A percentile compares a stretch with the other conserved stretches of the same genome.
phyloP scores from a whole-genome alignment of 2,113 vertebrate genomes.

The Polyodon spathula region DNA sequence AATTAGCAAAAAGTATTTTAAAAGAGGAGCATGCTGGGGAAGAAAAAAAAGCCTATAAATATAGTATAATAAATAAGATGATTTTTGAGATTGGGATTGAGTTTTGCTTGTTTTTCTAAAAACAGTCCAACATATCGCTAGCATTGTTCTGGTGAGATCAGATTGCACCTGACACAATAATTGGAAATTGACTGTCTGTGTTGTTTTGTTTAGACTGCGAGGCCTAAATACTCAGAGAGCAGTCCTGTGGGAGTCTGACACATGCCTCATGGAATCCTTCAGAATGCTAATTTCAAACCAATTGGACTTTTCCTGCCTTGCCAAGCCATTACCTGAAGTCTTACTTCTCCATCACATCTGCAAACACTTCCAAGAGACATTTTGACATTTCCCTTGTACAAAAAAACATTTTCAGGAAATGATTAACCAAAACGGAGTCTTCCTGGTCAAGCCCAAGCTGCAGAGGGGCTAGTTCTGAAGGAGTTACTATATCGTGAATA shows the following conservation, averaged over 20 bases:
- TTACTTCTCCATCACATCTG: conserved; percentile 72
- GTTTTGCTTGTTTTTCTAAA: no score
- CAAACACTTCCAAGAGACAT: conserved; percentile 59
- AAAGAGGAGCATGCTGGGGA: no score
- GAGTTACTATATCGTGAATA: conserved; percentile 6
- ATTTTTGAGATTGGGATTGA: no score
- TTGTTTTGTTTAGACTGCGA: background rate
- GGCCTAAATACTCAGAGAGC: background rate
- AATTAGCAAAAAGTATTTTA: no score
- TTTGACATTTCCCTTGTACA: conserved; percentile 62
- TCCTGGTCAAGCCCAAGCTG: conserved; percentile 61
- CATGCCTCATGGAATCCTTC: conserved; percentile 51
- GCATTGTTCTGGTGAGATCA: no score
- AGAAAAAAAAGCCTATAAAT: no score
- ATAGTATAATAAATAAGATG: no score
- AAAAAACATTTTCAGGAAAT: conserved; percentile 60
- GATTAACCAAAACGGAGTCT: conserved; percentile 67
- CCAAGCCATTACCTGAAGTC: conserved; percentile 58
- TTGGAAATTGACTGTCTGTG: background rate
- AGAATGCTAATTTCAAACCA: conserved; percentile 61
- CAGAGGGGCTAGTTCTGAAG: conserved; percentile 23
- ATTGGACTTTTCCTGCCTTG: conserved; percentile 62
- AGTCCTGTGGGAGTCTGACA: conserved; percentile 25
- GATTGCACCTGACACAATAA: background rate
- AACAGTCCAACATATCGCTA: no score